These are phyloP conservation scores for Blastobasis adustella DNA, from an alignment of 2,888 invertebrate genomes.

Conservation along the genomic window DNA sequence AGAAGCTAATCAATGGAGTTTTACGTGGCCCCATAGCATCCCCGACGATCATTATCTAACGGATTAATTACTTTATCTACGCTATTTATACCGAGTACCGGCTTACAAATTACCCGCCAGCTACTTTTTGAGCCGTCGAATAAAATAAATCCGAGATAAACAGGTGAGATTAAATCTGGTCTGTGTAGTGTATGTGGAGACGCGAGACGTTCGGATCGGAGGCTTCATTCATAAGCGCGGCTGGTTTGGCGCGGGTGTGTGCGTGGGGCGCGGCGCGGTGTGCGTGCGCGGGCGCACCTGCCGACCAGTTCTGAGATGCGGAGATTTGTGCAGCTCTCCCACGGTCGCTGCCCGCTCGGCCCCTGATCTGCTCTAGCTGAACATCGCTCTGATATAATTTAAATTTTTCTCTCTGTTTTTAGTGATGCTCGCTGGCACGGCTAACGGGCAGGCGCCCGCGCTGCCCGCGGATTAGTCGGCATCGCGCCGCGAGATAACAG, in stretches of 20 bases:
- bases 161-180: slow-evolving; percentile 53
- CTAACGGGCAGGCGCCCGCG: too few relatives aligned
- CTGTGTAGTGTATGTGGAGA: slow-evolving; percentile 20
- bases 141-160: slow-evolving; percentile 73
- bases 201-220: slow-evolving; percentile 15
- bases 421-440: not conserved
- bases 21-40: slow-evolving; percentile 25
- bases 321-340: slow-evolving; percentile 74
- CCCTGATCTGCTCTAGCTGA: slow-evolving; percentile 62
- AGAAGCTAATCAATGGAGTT: slow-evolving; percentile 7
- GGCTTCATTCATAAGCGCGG: slow-evolving; percentile 69
- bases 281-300: slow-evolving; percentile 57
- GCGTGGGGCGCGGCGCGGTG: slow-evolving; percentile 24
- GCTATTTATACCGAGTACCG: slow-evolving; percentile 51
- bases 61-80: slow-evolving; percentile 66
- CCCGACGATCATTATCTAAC: slow-evolving; percentile 46
- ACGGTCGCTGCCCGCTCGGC: slow-evolving; percentile 67
- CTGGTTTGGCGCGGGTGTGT: slow-evolving; percentile 41
- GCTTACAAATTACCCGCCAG: slow-evolving; percentile 66
- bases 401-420: slow-evolving; percentile 40
- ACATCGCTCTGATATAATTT: slow-evolving; percentile 59
- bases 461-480: too few relatives aligned
- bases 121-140: slow-evolving; percentile 57
- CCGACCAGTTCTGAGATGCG: slow-evolving; percentile 74
- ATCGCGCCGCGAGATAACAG: too few relatives aligned